These are phyloP conservation scores for Vanessa atalanta DNA, from an alignment of 1,140 invertebrate genomes.

Conservation along the genomic window DNA sequence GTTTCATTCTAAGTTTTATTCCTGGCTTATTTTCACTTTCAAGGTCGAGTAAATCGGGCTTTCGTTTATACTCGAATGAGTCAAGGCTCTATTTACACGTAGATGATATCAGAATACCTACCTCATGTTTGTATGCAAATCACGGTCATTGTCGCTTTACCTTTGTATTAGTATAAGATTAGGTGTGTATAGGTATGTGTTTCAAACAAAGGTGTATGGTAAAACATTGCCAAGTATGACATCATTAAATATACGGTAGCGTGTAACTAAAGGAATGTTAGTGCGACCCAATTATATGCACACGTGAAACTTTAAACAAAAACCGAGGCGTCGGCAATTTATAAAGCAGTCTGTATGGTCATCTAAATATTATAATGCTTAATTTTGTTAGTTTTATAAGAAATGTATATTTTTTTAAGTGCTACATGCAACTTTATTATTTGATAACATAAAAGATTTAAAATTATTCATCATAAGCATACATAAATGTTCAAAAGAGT, in stretches of 20 bases:
- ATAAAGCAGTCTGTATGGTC: not conserved
- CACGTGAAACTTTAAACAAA: conserved; percentile 34
- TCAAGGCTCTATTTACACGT: conserved; percentile 52
- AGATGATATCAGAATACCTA: conserved; percentile 47
- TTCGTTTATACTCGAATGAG: conserved; percentile 42
- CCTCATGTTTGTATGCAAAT: conserved; percentile 51
- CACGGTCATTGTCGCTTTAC: conserved; percentile 35
- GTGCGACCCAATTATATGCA: conserved; percentile 34
- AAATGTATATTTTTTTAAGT: no score
- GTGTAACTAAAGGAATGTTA: conserved; percentile 37
- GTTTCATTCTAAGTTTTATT: not conserved
- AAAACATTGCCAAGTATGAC: conserved; percentile 26
- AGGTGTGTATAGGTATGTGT: conserved; percentile 33
- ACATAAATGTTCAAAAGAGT: conserved; percentile 11
- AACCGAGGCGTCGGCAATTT: conserved; percentile 11
- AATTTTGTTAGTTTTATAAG: not conserved
- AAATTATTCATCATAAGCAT: conserved; percentile 10
- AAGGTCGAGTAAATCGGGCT: conserved; percentile 41
- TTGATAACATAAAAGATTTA: not conserved
- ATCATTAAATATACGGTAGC: conserved; percentile 30
- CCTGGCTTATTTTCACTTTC: conserved; percentile 30
- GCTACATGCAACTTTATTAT: not conserved
- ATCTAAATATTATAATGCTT: conserved; percentile 4
- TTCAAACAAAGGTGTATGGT: conserved; percentile 29
- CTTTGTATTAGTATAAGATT: conserved; percentile 31